Evolutionary conservation across 2,113 vertebrate genomes (phyloP).

Genomic region (Malurus alboscapulatus): DNA sequence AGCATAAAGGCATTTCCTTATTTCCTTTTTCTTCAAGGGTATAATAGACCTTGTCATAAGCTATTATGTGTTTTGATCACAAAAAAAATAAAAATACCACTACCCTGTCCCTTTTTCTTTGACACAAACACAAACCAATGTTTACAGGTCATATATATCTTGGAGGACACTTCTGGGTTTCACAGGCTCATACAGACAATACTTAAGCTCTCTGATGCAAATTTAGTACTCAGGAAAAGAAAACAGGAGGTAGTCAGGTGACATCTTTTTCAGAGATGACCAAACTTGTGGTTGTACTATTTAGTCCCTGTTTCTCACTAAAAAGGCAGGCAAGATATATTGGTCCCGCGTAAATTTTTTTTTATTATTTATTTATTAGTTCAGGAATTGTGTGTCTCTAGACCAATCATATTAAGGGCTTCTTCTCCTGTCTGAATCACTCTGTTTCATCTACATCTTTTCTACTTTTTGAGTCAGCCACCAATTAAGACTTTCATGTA

Average conservation of each 20-base stretch:
- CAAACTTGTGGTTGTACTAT: background rate
- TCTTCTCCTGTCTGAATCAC: background rate
- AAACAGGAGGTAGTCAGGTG: background rate
- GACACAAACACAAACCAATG: constrained; percentile 1
- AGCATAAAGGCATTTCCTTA: constrained; percentile 12
- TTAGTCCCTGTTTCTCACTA: background rate
- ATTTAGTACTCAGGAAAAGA: background rate
- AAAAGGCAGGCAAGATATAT: background rate
- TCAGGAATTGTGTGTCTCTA: background rate
- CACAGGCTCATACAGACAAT: background rate
- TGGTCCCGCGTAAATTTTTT: background rate
- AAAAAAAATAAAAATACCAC: background rate
- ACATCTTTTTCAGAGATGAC: background rate
- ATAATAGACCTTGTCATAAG: constrained; percentile 60
- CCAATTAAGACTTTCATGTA: background rate
- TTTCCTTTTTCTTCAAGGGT: constrained; percentile 38
- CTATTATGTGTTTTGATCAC: constrained; percentile 12
- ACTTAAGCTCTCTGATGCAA: background rate
- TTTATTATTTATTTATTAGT: background rate
- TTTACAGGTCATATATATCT: constrained; percentile 25
- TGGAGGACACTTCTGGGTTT: background rate
- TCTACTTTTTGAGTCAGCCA: background rate
- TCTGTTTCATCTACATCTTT: background rate
- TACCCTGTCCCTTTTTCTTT: background rate
- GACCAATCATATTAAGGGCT: background rate